Evolutionary conservation across 2,797 vertebrate species (phyloP).

Genomic region (Pseudotriccus pelzelni): DNA sequence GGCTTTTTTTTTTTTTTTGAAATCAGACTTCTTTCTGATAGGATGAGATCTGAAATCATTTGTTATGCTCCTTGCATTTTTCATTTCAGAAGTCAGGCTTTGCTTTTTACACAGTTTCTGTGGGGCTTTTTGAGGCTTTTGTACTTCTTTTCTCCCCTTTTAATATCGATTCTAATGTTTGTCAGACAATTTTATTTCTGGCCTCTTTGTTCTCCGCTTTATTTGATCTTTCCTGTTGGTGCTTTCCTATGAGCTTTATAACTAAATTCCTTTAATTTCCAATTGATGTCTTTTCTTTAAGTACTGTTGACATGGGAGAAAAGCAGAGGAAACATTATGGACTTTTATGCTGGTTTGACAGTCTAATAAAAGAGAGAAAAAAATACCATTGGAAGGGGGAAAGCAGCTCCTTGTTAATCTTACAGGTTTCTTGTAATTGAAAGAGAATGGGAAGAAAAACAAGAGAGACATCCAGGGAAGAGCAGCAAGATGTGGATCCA

Average conservation of each 20-base stretch:
- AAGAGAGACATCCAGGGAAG: neutral
- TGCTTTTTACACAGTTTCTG: neutral
- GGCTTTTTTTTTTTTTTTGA: neutral
- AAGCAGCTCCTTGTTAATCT: neutral
- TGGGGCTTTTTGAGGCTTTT: neutral
- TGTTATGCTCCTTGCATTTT: conserved; percentile 26
- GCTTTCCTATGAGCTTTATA: neutral
- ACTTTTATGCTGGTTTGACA: neutral
- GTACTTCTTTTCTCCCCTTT: neutral
- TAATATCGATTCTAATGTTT: neutral
- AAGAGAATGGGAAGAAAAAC: neutral
- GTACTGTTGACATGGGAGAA: neutral
- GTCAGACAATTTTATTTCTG: conserved; percentile 14
- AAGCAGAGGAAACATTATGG: neutral
- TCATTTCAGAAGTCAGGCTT: conserved; percentile 10
- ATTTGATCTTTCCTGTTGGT: neutral
- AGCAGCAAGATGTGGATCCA: neutral
- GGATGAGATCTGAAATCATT: conserved; percentile 9
- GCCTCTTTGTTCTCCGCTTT: conserved; percentile 7
- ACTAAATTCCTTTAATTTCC: conserved; percentile 12
- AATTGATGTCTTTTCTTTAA: neutral
- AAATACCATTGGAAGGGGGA: neutral
- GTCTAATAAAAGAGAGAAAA: neutral
- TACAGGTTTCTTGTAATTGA: neutral
- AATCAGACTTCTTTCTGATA: neutral